Conservation (phyloP, 2,888 invertebrate species). For the Melitaea athalia region DNA sequence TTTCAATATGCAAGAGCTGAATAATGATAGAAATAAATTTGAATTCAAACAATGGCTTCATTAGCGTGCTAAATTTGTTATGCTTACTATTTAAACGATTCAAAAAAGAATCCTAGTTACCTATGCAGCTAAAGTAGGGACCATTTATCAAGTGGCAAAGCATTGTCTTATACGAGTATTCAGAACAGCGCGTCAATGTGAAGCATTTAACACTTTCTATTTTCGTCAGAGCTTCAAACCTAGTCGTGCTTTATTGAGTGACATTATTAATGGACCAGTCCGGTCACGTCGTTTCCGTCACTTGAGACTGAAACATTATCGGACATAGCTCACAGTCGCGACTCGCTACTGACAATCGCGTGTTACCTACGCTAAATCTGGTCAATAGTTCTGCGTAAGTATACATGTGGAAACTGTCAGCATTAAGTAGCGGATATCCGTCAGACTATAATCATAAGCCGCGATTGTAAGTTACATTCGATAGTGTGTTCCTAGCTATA, state of each 20-base stretch:
- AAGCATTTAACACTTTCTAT: constrained; percentile 76
- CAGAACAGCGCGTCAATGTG: constrained; percentile 57
- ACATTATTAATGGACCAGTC: constrained; percentile 51
- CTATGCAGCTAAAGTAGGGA: constrained; percentile 37
- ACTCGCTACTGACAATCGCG: too few relatives aligned
- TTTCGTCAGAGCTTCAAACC: constrained; percentile 54
- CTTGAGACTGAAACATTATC: not conserved
- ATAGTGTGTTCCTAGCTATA: too few relatives aligned
- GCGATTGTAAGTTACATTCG: too few relatives aligned
- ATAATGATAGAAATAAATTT: constrained; percentile 10
- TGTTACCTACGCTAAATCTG: too few relatives aligned
- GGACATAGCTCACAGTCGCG: too few relatives aligned
- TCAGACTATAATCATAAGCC: too few relatives aligned
- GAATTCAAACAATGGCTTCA: constrained; percentile 6
- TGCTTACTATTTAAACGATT: constrained; percentile 22
- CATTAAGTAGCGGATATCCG: too few relatives aligned
- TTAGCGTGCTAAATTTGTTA: constrained; percentile 15
- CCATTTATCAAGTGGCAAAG: constrained; percentile 47
- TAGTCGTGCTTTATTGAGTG: constrained; percentile 57
- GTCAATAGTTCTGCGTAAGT: not conserved
- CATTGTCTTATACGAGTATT: constrained; percentile 55
- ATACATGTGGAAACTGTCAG: too few relatives aligned
- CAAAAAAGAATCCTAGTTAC: constrained; percentile 36
- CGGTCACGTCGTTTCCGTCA: constrained; percentile 9
- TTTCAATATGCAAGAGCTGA: constrained; percentile 3